Conservation (phyloP, 2,888 invertebrate species). For the Tridacna crocea region DNA sequence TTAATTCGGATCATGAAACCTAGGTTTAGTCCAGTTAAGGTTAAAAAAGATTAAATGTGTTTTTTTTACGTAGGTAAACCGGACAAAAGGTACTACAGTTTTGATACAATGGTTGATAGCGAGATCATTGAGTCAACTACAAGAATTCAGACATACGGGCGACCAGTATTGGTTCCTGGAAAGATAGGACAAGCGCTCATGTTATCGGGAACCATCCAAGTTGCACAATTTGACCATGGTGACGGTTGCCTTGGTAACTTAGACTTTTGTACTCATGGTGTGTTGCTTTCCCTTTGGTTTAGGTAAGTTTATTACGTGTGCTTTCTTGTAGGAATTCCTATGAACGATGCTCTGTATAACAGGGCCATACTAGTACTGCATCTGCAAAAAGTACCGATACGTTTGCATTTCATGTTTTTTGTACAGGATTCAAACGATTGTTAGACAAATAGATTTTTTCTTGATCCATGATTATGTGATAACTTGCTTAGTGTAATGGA, state of each 20-base stretch:
- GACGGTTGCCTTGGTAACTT: slow-evolving; percentile 76
- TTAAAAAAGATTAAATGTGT: no score
- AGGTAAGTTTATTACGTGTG: slow-evolving; percentile 35
- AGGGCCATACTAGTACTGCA: no score
- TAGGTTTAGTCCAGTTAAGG: no score
- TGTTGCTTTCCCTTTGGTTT: slow-evolving; percentile 75
- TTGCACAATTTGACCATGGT: slow-evolving; percentile 71
- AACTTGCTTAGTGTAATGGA: no score
- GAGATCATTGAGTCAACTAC: slow-evolving; percentile 65
- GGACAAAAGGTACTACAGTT: slow-evolving; percentile 69
- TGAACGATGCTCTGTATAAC: no score
- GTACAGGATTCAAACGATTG: no score
- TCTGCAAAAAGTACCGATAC: not conserved
- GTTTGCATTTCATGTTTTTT: no score
- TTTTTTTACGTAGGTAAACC: slow-evolving; percentile 74
- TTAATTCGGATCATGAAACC: no score
- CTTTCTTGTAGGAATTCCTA: not conserved
- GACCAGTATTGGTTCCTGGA: slow-evolving; percentile 68
- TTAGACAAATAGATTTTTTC: no score
- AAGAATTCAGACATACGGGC: slow-evolving; percentile 64
- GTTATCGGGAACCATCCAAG: slow-evolving; percentile 68
- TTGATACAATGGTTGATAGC: slow-evolving; percentile 72
- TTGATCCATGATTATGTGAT: no score
- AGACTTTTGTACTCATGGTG: slow-evolving; percentile 75
- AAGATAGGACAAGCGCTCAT: slow-evolving; percentile 73